These are phyloP conservation scores for Orycteropus afer DNA, from an alignment of 2,113 vertebrate genomes.

Conservation along the genomic window DNA sequence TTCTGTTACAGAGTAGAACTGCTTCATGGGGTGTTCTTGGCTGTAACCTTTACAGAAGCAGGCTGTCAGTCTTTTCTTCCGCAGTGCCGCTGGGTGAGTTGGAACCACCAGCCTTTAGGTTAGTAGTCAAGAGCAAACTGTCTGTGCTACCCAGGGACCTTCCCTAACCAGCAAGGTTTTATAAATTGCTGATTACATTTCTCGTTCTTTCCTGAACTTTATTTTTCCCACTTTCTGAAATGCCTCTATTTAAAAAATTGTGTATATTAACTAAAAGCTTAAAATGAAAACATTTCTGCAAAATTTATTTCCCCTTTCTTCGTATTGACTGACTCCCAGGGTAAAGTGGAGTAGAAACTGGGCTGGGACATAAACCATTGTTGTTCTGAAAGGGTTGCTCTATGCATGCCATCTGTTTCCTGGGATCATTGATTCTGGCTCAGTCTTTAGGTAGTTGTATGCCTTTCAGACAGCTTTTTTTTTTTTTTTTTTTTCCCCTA, in stretches of 20 bases:
- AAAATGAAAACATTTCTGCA: background rate
- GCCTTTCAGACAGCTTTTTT: background rate
- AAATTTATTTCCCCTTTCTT: conserved; percentile 30
- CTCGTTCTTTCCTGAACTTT: background rate
- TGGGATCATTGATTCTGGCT: background rate
- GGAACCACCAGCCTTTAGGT: background rate
- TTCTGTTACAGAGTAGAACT: background rate
- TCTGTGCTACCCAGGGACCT: background rate
- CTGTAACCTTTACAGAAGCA: background rate
- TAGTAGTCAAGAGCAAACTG: background rate
- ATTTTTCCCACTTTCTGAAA: background rate
- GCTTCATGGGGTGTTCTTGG: background rate
- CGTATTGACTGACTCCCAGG: background rate
- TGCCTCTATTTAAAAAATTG: background rate
- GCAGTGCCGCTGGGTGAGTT: background rate
- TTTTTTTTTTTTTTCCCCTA: no score
- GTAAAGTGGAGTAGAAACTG: background rate
- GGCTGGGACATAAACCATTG: background rate
- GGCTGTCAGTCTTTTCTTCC: background rate
- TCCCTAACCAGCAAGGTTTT: background rate
- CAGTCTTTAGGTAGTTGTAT: background rate
- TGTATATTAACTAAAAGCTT: background rate
- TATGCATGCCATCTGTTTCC: background rate
- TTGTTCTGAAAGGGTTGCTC: background rate
- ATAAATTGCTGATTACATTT: background rate